Conservation (phyloP, 2,113 vertebrate genomes). For the Lonchura striata region DNA sequence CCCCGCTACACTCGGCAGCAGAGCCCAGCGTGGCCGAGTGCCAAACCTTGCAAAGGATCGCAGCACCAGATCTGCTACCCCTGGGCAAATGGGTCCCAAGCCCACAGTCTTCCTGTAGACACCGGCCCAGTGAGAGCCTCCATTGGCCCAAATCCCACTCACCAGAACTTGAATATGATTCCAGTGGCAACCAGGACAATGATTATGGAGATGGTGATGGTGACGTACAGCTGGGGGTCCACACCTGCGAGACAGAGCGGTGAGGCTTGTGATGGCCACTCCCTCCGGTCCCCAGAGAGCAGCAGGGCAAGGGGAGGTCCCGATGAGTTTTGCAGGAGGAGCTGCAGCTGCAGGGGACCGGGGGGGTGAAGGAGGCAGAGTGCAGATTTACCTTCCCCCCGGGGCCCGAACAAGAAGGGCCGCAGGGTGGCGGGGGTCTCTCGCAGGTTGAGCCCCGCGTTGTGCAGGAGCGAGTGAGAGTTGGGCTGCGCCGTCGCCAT, state of each 20-base stretch:
- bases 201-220: conserved; percentile 81
- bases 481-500: conserved; percentile 77
- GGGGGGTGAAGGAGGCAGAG: neutral
- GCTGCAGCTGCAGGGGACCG: neutral
- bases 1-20: fast-evolving
- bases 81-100: neutral
- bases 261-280: neutral
- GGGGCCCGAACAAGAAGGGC: conserved; percentile 77
- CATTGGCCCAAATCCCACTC: conserved; percentile 4
- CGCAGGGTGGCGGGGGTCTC: conserved; percentile 76
- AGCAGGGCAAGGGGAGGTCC: neutral
- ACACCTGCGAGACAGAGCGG: conserved; percentile 64
- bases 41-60: neutral
- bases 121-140: fast-evolving
- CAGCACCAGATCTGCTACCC: neutral
- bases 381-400: conserved; percentile 74
- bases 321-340: neutral
- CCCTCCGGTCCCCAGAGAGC: fast-evolving
- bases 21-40: neutral
- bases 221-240: conserved; percentile 81
- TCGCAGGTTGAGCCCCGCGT: conserved; percentile 75
- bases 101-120: neutral
- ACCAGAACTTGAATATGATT: conserved; percentile 86
- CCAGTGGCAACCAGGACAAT: conserved; percentile 79
- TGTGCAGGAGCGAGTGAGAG: conserved; percentile 74